Percentiles rank a stretch among this genome's conserved stretches.
Evolutionary conservation across 2,888 invertebrate species (phyloP).

Genomic region (Sepioteuthis lessoniana): DNA sequence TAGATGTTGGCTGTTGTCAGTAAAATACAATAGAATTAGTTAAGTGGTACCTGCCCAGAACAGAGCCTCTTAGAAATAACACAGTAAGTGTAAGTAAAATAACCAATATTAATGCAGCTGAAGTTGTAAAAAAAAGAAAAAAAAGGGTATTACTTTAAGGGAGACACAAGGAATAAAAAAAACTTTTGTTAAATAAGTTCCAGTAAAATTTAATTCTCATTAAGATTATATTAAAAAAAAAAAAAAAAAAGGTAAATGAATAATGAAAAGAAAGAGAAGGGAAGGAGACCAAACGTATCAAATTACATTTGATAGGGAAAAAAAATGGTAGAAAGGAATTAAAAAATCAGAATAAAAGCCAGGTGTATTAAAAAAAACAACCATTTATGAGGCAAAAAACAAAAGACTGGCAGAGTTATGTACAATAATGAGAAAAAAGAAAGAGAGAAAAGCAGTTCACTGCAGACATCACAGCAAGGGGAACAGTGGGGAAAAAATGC

Average conservation of each 20-base stretch:
- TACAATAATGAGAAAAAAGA: neutral
- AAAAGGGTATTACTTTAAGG: too few species aligned
- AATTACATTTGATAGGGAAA: too few species aligned
- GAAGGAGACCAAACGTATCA: too few species aligned
- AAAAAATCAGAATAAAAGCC: neutral
- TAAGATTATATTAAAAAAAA: too few species aligned
- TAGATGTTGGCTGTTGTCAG: neutral
- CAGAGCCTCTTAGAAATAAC: neutral
- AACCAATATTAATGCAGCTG: neutral
- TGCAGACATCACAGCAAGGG: neutral
- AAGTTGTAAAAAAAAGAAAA: neutral
- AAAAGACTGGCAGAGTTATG: neutral
- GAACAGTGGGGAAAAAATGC: neutral
- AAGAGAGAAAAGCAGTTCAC: neutral
- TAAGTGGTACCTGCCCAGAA: neutral
- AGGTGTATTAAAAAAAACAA: neutral
- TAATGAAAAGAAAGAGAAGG: too few species aligned
- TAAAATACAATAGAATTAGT: neutral
- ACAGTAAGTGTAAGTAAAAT: neutral
- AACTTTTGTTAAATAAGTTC: too few species aligned
- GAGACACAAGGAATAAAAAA: too few species aligned
- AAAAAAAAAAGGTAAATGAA: too few species aligned
- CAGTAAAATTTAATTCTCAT: too few species aligned
- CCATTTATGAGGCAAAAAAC: neutral
- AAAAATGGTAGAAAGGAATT: neutral